Evolutionary conservation across 2,888 invertebrate species (phyloP).

Genomic region (Apocheima hispidaria): DNA sequence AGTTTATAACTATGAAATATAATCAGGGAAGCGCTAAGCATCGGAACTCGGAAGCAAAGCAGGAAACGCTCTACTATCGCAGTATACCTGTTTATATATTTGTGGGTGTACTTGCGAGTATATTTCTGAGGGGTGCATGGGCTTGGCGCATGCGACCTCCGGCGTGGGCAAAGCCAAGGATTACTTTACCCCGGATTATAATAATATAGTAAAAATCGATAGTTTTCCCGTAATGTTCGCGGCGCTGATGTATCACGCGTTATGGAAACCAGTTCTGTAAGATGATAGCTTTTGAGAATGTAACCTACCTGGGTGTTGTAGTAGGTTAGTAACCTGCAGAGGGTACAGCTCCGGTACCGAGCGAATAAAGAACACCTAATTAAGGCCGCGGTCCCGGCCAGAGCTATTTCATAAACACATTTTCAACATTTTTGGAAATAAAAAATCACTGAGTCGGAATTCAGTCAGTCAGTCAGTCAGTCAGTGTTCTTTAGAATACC

Average conservation of each 20-base stretch:
- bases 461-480: no score
- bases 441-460: no score
- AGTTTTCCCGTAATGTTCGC: slow-evolving; percentile 47
- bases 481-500: no score
- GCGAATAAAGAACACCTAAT: neutral
- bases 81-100: slow-evolving; percentile 27
- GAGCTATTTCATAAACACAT: no score
- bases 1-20: no score
- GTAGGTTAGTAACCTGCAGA: slow-evolving; percentile 44
- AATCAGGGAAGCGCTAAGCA: neutral
- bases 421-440: no score
- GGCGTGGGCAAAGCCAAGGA: slow-evolving; percentile 48
- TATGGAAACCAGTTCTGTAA: slow-evolving; percentile 44
- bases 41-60: neutral
- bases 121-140: slow-evolving; percentile 48
- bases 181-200: slow-evolving; percentile 55
- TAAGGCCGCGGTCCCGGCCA: neutral
- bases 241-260: slow-evolving; percentile 24
- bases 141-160: slow-evolving; percentile 60
- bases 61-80: neutral
- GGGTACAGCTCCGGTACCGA: slow-evolving; percentile 22
- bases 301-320: slow-evolving; percentile 38
- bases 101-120: slow-evolving; percentile 52
- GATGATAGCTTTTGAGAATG: slow-evolving; percentile 44
- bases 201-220: slow-evolving; percentile 54